A percentile compares a stretch with the other conserved stretches of the same genome.
Conservation (phyloP, 2,113 vertebrate genomes). For the Maylandia zebra region DNA sequence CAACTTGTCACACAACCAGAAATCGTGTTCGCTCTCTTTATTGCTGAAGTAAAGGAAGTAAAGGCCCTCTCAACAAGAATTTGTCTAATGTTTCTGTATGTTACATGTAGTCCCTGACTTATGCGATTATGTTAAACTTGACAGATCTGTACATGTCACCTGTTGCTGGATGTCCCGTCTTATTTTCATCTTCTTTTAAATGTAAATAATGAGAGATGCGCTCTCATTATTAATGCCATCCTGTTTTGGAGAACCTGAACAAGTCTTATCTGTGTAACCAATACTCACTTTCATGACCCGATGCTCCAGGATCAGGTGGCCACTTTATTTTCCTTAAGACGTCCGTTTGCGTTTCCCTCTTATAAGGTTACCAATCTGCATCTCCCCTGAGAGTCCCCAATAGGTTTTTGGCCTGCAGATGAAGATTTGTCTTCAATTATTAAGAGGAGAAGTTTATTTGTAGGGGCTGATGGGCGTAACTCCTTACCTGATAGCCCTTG, state of each 20-base stretch:
- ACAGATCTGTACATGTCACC: neutral
- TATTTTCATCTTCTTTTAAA: neutral
- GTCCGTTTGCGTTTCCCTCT: neutral
- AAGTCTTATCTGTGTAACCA: slow-evolving; percentile 40
- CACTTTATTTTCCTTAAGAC: slow-evolving; percentile 27
- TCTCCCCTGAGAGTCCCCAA: neutral
- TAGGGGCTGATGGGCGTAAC: neutral
- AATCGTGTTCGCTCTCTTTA: neutral
- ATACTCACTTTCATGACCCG: slow-evolving; percentile 54
- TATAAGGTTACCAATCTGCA: slow-evolving; percentile 39
- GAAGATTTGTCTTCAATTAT: slow-evolving; percentile 48
- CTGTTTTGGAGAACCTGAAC: neutral
- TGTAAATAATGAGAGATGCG: neutral
- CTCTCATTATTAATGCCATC: slow-evolving; percentile 25
- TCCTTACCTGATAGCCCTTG: slow-evolving; percentile 13
- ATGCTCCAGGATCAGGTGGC: slow-evolving; percentile 47
- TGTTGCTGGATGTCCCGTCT: neutral
- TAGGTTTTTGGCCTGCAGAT: neutral
- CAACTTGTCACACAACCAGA: neutral
- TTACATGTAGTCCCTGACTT: neutral
- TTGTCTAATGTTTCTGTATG: neutral
- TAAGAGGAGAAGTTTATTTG: slow-evolving; percentile 37
- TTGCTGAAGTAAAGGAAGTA: neutral
- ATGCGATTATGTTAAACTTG: neutral
- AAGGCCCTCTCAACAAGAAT: neutral